Evolutionary conservation across 2,888 invertebrate species (phyloP).

Genomic region (Hololepta plana): DNA sequence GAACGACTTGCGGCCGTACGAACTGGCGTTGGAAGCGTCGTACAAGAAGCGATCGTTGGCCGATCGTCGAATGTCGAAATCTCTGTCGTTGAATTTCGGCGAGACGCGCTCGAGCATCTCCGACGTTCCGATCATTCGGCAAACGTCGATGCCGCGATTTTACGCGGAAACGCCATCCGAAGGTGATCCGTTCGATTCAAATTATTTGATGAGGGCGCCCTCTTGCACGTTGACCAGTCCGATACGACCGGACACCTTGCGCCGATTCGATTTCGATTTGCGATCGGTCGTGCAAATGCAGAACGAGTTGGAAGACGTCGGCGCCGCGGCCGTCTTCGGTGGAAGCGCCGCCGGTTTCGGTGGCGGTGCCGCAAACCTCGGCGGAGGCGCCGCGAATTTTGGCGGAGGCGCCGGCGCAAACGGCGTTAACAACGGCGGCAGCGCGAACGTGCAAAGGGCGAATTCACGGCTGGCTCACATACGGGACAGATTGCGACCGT

Average conservation of each 20-base stretch:
- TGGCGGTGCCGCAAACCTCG: too few relatives aligned
- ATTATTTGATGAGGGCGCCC: slow-evolving; percentile 14
- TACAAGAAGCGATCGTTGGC: slow-evolving; percentile 21
- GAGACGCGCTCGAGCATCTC: slow-evolving; percentile 8
- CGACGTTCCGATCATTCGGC: slow-evolving; percentile 24
- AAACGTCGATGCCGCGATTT: slow-evolving; percentile 26
- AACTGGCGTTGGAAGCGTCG: too few relatives aligned
- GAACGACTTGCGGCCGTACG: too few relatives aligned
- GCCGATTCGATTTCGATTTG: slow-evolving; percentile 21
- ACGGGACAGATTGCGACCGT: too few relatives aligned
- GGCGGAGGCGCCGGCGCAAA: too few relatives aligned
- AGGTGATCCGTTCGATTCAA: slow-evolving; percentile 18
- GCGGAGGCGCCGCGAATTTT: too few relatives aligned
- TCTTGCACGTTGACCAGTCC: slow-evolving; percentile 21
- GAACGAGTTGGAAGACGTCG: too few relatives aligned
- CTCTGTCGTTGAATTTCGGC: slow-evolving; percentile 20
- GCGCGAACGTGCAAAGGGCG: too few relatives aligned
- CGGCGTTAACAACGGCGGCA: too few relatives aligned
- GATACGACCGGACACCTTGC: slow-evolving; percentile 13
- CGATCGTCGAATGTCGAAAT: slow-evolving; percentile 23
- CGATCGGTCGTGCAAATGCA: slow-evolving; percentile 26
- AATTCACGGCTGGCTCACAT: too few relatives aligned
- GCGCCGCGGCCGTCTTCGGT: too few relatives aligned
- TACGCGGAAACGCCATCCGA: slow-evolving; percentile 26
- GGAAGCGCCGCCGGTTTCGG: too few relatives aligned